phyloP scores from a whole-genome alignment of 1,140 invertebrate genomes.

The Phymorhynchus buccinoides region DNA sequence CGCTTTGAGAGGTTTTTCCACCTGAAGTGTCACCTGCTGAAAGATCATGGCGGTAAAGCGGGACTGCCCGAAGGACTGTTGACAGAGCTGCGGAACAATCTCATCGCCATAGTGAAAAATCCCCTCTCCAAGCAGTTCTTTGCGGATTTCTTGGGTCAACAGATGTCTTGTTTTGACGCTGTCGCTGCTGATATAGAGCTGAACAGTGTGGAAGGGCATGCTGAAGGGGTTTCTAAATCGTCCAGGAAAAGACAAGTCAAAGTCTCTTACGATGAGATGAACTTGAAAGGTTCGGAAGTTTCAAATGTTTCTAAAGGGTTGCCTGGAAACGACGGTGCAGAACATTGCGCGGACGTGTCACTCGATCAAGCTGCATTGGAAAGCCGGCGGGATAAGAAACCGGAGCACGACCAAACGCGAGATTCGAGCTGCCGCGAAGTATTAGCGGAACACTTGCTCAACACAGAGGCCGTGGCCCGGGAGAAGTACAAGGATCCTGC shows the following conservation, averaged over 20 bases:
- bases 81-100: constrained; percentile 54
- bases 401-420: not conserved
- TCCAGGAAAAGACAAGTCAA: not conserved
- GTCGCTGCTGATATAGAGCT: not conserved
- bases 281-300: not conserved
- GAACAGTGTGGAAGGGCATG: not conserved
- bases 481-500: constrained; percentile 92
- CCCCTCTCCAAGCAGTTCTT: constrained; percentile 48
- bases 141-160: constrained; percentile 7
- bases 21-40: constrained; percentile 92
- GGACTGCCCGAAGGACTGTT: constrained; percentile 75
- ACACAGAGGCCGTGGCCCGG: constrained; percentile 91
- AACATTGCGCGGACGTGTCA: not conserved
- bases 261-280: not conserved
- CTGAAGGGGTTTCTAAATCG: not conserved
- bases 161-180: not conserved
- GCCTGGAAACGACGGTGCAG: not conserved
- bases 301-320: not conserved
- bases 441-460: constrained; percentile 88
- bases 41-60: constrained; percentile 86
- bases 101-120: constrained; percentile 42
- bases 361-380: not conserved
- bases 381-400: not conserved
- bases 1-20: constrained; percentile 91
- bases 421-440: not conserved